Evolutionary conservation across 2,113 vertebrate genomes (phyloP).

Genomic region (Phylloscopus trochiloides): DNA sequence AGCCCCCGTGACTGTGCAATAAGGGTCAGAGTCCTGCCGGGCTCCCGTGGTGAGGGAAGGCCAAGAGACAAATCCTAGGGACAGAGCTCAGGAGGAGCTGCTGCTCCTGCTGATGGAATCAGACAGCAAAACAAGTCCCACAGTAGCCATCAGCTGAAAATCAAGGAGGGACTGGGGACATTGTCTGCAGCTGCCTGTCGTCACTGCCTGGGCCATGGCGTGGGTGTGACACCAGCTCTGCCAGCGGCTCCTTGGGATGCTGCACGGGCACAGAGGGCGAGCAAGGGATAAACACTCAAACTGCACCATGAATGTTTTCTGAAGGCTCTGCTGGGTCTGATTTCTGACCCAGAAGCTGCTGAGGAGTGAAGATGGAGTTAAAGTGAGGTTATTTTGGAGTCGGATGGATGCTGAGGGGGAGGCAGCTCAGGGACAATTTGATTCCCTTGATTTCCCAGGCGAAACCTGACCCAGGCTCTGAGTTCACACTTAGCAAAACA

Average conservation of each 20-base stretch:
- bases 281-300: neutral
- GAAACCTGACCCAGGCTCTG: neutral
- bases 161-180: neutral
- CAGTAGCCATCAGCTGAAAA: neutral
- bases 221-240: neutral
- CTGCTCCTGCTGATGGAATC: neutral
- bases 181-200: neutral
- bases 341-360: neutral
- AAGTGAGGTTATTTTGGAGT: neutral
- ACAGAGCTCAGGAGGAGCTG: neutral
- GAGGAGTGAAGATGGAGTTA: neutral
- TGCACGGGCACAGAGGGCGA: fast-evolving
- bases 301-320: neutral
- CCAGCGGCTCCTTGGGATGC: fast-evolving
- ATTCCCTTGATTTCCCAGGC: neutral
- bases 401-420: neutral
- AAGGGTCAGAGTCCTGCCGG: neutral
- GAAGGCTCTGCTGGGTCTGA: neutral
- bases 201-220: neutral
- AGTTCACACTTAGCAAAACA: slow-evolving; percentile 11
- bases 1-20: fast-evolving
- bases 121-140: neutral
- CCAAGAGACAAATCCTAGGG: neutral
- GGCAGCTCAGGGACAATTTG: neutral
- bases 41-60: fast-evolving